Evolutionary conservation across 2,113 vertebrate species (phyloP).

Genomic region (Tachycineta bicolor): DNA sequence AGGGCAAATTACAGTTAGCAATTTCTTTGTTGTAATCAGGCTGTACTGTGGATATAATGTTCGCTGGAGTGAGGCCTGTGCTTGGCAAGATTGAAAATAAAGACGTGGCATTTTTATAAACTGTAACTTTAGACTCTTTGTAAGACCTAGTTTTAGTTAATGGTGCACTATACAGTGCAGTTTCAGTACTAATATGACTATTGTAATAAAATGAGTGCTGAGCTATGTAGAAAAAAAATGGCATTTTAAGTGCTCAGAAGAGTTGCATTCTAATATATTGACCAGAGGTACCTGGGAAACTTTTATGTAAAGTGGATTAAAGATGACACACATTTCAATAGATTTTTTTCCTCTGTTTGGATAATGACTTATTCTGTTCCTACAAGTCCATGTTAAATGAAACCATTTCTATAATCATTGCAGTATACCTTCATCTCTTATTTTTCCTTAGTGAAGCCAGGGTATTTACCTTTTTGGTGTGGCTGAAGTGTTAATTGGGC

Average conservation of each 20-base stretch:
- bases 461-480: not conserved
- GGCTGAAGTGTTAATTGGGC: not conserved
- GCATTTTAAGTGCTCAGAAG: not conserved
- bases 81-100: not conserved
- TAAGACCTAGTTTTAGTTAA: not conserved
- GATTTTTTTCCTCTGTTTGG: not conserved
- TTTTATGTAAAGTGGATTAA: not conserved
- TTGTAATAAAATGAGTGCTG: not conserved
- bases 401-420: not conserved
- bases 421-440: not conserved
- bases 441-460: not conserved
- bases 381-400: not conserved
- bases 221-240: not conserved
- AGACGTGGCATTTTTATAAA: not conserved
- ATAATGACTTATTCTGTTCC: not conserved
- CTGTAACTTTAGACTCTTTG: not conserved
- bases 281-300: not conserved
- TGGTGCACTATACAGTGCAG: not conserved
- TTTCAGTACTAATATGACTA: not conserved
- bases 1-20: not conserved
- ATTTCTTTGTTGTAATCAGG: not conserved
- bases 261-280: not conserved
- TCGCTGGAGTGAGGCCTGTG: not conserved
- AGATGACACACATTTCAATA: not conserved
- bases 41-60: not conserved